These are phyloP conservation scores for Pissodes strobi DNA, from an alignment of 1,140 invertebrate species.

Conservation along the genomic window DNA sequence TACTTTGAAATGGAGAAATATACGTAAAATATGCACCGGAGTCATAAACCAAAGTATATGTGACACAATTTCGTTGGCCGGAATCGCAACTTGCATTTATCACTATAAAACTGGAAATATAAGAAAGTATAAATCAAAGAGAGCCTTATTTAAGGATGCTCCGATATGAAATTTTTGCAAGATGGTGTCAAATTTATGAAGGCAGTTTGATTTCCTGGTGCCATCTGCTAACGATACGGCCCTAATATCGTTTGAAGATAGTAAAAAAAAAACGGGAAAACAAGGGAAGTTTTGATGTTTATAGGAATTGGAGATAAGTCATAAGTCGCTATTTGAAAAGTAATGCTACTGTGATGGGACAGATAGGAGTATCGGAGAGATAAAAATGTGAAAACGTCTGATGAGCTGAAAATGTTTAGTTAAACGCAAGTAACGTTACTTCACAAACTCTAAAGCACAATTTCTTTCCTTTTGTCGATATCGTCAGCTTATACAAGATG, in stretches of 20 bases:
- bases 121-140: constrained; percentile 34
- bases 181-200: constrained; percentile 37
- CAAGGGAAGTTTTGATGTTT: constrained; percentile 2
- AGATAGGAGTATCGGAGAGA: too few relatives aligned
- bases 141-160: constrained; percentile 29
- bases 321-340: too few relatives aligned
- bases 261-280: constrained; percentile 16
- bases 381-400: too few relatives aligned
- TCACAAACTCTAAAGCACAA: too few relatives aligned
- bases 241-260: constrained; percentile 23
- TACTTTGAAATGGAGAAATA: constrained; percentile 6
- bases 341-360: too few relatives aligned
- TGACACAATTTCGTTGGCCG: constrained; percentile 2
- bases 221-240: constrained; percentile 29
- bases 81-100: constrained; percentile 31
- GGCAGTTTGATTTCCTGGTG: constrained; percentile 33
- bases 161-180: constrained; percentile 39
- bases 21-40: background rate
- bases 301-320: too few relatives aligned
- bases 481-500: too few relatives aligned
- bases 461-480: too few relatives aligned
- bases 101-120: constrained; percentile 28
- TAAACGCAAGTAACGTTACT: too few relatives aligned
- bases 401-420: too few relatives aligned
- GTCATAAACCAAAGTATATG: constrained; percentile 9